Percentiles rank a stretch among this genome's conserved stretches.
Conservation (phyloP, 2,113 vertebrate species). For the Petroica traversi region DNA sequence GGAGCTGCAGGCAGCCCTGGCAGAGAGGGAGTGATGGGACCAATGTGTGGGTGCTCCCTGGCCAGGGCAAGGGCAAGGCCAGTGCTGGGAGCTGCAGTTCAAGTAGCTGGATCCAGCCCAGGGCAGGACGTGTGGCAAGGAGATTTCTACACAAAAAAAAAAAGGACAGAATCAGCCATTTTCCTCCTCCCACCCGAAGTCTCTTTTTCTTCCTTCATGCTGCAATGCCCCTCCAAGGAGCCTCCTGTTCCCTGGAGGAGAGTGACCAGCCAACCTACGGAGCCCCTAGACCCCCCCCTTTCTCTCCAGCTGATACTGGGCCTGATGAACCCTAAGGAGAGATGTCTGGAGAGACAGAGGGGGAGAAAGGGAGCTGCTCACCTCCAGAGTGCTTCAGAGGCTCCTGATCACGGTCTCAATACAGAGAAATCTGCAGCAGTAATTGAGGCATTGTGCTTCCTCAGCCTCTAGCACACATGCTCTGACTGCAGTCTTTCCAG, state of each 20-base stretch:
- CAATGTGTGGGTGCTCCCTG: accelerated
- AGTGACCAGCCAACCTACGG: accelerated
- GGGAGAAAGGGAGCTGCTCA: neutral
- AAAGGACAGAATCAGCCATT: neutral
- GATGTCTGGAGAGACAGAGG: neutral
- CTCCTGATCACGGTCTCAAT: accelerated
- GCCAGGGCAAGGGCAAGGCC: neutral
- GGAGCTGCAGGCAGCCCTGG: neutral
- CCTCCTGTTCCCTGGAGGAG: neutral
- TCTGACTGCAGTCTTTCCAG: neutral
- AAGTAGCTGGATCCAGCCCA: neutral
- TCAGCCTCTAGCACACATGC: neutral
- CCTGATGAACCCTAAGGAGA: neutral
- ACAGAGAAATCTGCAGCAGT: neutral
- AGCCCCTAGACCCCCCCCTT: accelerated
- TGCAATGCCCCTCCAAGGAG: neutral
- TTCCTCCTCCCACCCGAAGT: neutral
- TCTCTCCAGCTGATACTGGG: neutral
- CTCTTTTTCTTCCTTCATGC: neutral
- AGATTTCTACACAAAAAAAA: neutral
- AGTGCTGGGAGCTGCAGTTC: neutral
- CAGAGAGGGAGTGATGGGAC: neutral
- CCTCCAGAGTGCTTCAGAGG: neutral
- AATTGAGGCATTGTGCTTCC: neutral
- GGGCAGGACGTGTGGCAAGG: neutral